Evolutionary conservation across 2,888 invertebrate species (phyloP).

Genomic region (Hydriomena furcata): DNA sequence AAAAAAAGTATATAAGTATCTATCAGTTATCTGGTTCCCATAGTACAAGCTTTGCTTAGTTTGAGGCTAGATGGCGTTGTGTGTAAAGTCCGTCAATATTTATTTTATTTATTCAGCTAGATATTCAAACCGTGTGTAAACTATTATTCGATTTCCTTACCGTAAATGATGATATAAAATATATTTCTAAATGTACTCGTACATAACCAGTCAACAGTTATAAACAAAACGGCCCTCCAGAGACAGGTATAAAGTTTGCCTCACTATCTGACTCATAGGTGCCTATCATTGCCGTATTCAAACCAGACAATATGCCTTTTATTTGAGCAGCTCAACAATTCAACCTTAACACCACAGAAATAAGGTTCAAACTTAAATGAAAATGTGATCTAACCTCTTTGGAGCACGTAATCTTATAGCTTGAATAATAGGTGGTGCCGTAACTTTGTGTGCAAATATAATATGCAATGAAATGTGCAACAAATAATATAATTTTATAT

Average conservation of each 20-base stretch:
- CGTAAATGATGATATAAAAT: no score
- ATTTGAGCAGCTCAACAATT: background rate
- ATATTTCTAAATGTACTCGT: background rate
- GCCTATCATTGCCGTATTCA: slow-evolving; percentile 53
- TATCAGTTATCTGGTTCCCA: no score
- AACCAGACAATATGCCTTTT: slow-evolving; percentile 35
- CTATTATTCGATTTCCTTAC: no score
- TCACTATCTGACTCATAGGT: slow-evolving; percentile 63
- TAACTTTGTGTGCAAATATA: slow-evolving; percentile 67
- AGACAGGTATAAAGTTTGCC: slow-evolving; percentile 37
- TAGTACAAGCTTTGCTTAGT: no score
- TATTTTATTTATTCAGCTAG: no score
- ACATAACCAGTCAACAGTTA: slow-evolving; percentile 13
- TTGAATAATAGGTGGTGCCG: slow-evolving; percentile 69
- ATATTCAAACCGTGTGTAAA: no score
- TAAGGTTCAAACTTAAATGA: slow-evolving; percentile 47
- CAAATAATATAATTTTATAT: slow-evolving; percentile 8
- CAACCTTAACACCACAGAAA: slow-evolving; percentile 8
- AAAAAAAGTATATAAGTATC: no score
- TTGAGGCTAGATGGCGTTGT: no score
- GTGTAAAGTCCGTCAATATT: no score
- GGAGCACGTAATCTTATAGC: slow-evolving; percentile 61
- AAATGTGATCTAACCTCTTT: slow-evolving; percentile 40
- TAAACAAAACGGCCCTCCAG: slow-evolving; percentile 31
- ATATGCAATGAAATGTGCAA: slow-evolving; percentile 45